Evolutionary conservation across 2,797 vertebrate genomes (phyloP).

Genomic region (Fratercula arctica): DNA sequence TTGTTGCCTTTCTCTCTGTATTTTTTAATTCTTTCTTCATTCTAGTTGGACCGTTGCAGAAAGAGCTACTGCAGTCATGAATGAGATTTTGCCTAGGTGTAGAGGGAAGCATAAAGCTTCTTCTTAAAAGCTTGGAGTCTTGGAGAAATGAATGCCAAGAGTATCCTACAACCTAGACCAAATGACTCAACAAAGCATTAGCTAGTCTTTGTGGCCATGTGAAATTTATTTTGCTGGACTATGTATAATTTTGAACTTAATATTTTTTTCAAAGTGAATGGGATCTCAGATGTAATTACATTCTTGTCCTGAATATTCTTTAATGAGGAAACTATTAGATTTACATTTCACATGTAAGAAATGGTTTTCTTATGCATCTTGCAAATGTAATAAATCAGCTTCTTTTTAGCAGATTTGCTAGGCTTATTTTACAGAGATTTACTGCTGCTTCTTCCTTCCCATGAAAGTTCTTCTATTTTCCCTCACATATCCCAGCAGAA

Average conservation of each 20-base stretch:
- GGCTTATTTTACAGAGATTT: neutral
- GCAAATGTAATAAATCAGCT: neutral
- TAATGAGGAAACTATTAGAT: neutral
- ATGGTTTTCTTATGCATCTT: neutral
- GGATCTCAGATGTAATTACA: neutral
- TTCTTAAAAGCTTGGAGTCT: neutral
- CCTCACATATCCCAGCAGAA: neutral
- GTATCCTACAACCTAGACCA: neutral
- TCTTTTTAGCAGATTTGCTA: neutral
- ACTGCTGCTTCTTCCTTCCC: neutral
- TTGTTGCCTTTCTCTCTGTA: neutral
- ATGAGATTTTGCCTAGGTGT: neutral
- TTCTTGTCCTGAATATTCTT: neutral
- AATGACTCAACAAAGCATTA: neutral
- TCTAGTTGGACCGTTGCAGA: neutral
- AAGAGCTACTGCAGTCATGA: neutral
- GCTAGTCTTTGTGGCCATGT: neutral
- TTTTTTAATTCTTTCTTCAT: neutral
- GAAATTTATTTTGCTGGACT: neutral
- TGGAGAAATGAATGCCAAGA: neutral
- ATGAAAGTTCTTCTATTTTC: neutral
- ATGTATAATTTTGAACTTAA: neutral
- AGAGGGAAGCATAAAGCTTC: neutral
- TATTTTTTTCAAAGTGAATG: neutral
- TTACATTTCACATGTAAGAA: neutral